Base-by-base conservation (phyloP, 1,140 invertebrate genomes). In the Leptinotarsa lineolata region DNA sequence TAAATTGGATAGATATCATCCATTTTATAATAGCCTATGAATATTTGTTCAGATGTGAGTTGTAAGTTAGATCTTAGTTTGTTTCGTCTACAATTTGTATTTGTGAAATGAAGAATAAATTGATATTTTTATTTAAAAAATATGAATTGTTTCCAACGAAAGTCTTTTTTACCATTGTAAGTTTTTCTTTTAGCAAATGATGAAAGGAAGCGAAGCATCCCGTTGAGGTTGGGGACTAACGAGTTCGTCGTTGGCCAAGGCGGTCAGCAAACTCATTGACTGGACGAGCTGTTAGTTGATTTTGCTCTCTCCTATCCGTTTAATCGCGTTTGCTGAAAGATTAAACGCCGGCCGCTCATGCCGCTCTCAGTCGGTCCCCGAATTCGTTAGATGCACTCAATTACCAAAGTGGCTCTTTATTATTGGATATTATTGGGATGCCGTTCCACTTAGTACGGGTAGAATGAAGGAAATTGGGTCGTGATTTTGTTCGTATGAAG, bases 351-450 rank as follows among this genome's bases (percentile, higher is more conserved):
- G 44, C 67, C 74, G 72, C 72, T 73, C 15, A 67, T 72, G 44
- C 70, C 74, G 72, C 72, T 73, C 15, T 70, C 74, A 74, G 70
- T 70, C 69, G 71, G 70, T 73, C 67, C 66, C 75, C 68, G 70
- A 70, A 64, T 58, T 73, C 61, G 46, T 64, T 20, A 73, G 72
- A 78, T 74, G 75, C 74, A 76, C 18, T 77, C 78, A 80, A 80
- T 80, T 80, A 80, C 75, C 65, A 74, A 76, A 80, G 77, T 80
- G 77, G 77, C 74, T 76, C 68, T 77, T 72, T 77, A 78, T 78
- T 75, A 78, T 80, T 78, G 77, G 77, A 72, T 77, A 76, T 77
- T 39, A 16, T 15, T 18, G 48, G 48, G 16, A 54, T n/a, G 48
- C 24, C 63, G 21, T 22, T 16, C 22, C 30, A 22, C 22, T 61